phyloP scores from a whole-genome alignment of 2,113 vertebrate species.

The Ovibos moschatus region DNA sequence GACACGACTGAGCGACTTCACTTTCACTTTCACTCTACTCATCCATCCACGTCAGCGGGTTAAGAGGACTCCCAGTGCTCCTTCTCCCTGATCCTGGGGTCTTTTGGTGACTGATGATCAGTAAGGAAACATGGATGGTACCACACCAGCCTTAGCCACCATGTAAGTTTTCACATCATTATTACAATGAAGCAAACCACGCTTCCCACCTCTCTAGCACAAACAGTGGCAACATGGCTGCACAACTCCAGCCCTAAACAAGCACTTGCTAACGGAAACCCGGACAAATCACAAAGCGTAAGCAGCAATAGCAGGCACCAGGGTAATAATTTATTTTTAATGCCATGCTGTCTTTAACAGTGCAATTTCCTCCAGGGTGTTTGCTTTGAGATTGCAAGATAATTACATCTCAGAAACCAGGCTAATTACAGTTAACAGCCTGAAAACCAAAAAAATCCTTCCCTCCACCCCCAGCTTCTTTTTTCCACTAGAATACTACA shows the following conservation, averaged over 20 bases:
- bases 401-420: constrained; percentile 87
- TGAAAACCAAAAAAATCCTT: constrained; percentile 79
- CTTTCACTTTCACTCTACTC: not conserved
- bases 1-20: too few species aligned
- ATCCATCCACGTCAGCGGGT: not conserved
- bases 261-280: constrained; percentile 61
- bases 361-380: constrained; percentile 86
- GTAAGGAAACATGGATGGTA: not conserved
- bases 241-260: constrained; percentile 49
- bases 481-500: constrained; percentile 46
- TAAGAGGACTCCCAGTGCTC: not conserved
- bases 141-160: not conserved
- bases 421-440: constrained; percentile 89
- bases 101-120: not conserved
- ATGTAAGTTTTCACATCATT: fast-evolving
- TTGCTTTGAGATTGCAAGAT: constrained; percentile 87
- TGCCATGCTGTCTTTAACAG: constrained; percentile 82
- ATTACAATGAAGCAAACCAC: not conserved
- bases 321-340: constrained; percentile 87
- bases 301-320: constrained; percentile 66
- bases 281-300: constrained; percentile 71
- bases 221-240: constrained; percentile 70
- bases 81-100: not conserved
- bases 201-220: not conserved
- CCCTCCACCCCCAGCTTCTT: not conserved